These are phyloP conservation scores for Columba janthina DNA, from an alignment of 2,113 vertebrate species.

Conservation along the genomic window DNA sequence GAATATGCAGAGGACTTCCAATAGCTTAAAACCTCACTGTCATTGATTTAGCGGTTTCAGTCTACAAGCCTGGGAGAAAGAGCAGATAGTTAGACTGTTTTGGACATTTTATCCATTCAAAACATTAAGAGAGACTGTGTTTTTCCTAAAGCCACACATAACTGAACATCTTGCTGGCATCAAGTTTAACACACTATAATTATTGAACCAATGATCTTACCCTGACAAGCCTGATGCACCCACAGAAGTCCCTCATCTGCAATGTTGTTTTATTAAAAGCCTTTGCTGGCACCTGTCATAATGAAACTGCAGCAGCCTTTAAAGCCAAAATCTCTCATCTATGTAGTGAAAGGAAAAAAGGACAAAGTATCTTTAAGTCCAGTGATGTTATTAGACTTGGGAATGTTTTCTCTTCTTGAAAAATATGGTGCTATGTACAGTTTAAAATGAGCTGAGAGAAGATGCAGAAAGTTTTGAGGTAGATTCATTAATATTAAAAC, in stretches of 20 bases:
- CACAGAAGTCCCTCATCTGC: fast-evolving
- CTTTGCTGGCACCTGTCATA: background rate
- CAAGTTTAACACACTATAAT: background rate
- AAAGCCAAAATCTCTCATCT: background rate
- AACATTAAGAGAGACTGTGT: background rate
- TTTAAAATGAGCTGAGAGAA: background rate
- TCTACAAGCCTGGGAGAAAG: background rate
- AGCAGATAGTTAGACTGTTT: background rate
- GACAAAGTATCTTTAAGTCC: fast-evolving
- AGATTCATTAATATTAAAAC: background rate
- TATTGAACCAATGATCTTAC: background rate
- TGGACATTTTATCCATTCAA: background rate
- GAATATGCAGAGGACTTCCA: background rate
- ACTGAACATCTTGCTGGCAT: background rate
- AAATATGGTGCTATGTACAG: fast-evolving
- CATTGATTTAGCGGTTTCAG: background rate
- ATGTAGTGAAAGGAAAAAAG: background rate
- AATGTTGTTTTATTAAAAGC: background rate
- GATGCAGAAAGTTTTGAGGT: background rate
- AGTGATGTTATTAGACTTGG: background rate
- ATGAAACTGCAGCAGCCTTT: background rate
- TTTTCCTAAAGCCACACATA: background rate
- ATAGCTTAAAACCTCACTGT: background rate
- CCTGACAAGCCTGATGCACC: background rate
- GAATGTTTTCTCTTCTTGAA: background rate